Evolutionary conservation across 2,888 invertebrate genomes (phyloP).

Genomic region (Mimachlamys varia): DNA sequence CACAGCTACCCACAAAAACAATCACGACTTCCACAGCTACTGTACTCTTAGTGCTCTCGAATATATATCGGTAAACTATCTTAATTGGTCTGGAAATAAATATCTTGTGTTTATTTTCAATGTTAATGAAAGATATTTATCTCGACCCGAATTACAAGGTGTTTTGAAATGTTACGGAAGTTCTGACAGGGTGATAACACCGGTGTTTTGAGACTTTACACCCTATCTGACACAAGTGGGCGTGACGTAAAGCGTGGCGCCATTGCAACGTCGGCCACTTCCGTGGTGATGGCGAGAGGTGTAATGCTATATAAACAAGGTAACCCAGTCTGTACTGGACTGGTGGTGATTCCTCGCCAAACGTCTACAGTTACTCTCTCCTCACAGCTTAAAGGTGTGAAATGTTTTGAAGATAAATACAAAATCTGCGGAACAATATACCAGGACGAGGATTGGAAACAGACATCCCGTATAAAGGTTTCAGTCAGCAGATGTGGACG

Average conservation of each 20-base stretch:
- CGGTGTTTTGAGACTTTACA: background rate
- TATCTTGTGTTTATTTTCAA: no score
- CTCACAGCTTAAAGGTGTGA: background rate
- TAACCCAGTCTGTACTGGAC: background rate
- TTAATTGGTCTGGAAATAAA: no score
- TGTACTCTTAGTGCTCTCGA: no score
- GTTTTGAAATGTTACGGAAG: no score
- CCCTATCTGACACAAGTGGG: background rate
- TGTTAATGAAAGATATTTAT: no score
- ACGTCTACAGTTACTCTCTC: background rate
- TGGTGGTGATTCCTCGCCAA: background rate
- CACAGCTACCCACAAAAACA: no score
- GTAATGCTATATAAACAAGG: no score
- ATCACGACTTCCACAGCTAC: no score
- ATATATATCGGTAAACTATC: no score
- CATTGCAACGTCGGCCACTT: background rate
- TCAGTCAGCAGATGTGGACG: background rate
- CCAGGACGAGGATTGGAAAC: background rate
- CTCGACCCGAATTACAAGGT: no score
- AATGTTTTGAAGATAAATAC: constrained; percentile 27
- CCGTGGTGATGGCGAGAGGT: background rate
- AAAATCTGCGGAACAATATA: background rate
- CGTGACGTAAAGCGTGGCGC: background rate
- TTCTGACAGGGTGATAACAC: no score
- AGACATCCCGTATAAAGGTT: background rate